A percentile compares a stretch with the other conserved stretches of the same genome.
Conservation (phyloP, 2,797 vertebrate species). For the Meda fulgida region DNA sequence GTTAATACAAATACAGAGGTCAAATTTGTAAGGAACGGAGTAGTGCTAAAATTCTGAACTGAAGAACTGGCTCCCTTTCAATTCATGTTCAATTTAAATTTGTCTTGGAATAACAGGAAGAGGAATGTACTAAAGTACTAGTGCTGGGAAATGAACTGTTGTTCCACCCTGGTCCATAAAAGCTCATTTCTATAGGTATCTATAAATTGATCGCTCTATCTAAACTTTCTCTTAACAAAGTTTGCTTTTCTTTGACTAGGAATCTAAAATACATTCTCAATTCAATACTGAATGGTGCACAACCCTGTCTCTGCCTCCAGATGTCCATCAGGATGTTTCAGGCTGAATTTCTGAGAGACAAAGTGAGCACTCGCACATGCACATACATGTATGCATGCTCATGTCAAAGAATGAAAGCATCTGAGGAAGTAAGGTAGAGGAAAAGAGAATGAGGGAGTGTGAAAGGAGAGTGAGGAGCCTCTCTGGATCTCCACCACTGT, state of each 20-base stretch:
- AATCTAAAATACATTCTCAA: background rate
- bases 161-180: too few species aligned
- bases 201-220: too few species aligned
- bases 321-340: background rate
- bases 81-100: too few species aligned
- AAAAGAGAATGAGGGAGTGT: background rate
- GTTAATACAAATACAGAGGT: background rate
- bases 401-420: conserved; percentile 21
- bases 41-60: background rate
- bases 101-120: too few species aligned
- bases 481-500: conserved; percentile 46
- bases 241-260: background rate
- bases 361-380: background rate
- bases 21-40: background rate
- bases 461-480: background rate
- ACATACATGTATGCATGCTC: conserved; percentile 21
- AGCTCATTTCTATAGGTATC: too few species aligned
- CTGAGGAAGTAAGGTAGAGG: background rate
- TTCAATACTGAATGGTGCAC: too few species aligned
- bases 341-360: background rate
- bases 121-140: too few species aligned
- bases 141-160: too few species aligned
- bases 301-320: background rate
- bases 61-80: background rate
- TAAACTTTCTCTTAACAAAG: background rate